Percentiles rank a stretch among this genome's conserved stretches.
Evolutionary conservation across 2,888 invertebrate genomes (phyloP).

Genomic region (Furcula furcula): DNA sequence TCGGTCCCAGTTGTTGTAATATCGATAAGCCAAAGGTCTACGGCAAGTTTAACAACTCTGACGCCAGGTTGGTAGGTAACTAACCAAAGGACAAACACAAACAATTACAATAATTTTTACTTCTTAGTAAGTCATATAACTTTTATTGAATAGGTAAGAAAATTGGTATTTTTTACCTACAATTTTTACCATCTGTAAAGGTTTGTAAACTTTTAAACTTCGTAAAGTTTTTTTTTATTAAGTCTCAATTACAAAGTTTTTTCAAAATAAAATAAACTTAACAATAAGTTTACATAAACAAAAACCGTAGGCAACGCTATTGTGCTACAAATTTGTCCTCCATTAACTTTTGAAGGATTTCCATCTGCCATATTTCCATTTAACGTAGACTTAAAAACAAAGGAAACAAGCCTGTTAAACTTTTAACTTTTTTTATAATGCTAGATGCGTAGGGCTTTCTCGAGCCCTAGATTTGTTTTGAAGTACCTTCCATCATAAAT

Average conservation of each 20-base stretch:
- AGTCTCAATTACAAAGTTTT: constrained; percentile 2
- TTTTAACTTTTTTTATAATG: too few relatives aligned
- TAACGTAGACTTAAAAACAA: background rate
- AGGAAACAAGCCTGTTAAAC: background rate
- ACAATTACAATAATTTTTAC: too few relatives aligned
- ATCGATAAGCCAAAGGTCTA: too few relatives aligned
- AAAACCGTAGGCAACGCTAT: background rate
- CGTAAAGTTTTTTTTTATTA: background rate
- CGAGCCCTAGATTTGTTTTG: background rate
- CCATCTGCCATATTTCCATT: constrained; percentile 2
- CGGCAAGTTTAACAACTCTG: too few relatives aligned
- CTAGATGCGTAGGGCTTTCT: background rate
- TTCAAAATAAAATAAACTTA: constrained; percentile 3
- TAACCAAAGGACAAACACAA: too few relatives aligned
- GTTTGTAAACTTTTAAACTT: background rate
- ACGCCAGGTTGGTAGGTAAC: too few relatives aligned
- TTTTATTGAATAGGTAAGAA: too few relatives aligned
- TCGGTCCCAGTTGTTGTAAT: too few relatives aligned
- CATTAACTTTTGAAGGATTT: constrained; percentile 3
- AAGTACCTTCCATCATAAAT: constrained; percentile 19
- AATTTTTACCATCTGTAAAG: background rate
- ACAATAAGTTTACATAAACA: background rate
- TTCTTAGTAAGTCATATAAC: too few relatives aligned
- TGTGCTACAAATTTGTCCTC: constrained; percentile 4
- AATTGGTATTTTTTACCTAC: background rate